Evolutionary conservation across 2,888 invertebrate genomes (phyloP), one percentile per base, ranked within the genome.

Genomic region (Blera fallax): DNA sequence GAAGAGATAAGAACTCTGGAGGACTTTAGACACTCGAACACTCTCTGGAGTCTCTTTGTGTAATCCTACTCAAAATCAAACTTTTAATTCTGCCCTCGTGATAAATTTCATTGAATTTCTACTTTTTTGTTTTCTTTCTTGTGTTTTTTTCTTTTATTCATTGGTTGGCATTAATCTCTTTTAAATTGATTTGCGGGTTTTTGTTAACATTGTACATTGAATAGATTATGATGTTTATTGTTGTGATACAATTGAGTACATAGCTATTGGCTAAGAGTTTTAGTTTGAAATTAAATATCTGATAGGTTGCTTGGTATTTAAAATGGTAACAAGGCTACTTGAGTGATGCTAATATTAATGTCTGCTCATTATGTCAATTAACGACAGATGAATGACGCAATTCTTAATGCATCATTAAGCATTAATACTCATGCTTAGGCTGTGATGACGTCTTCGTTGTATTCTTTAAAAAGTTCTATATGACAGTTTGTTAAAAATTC

Each of bases 161-260:
- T 50, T 70, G 78, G 29, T 40, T 74, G 43, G 45, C 14, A 70
- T 27, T 84, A 84, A 84, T 84, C 80, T 58, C 62, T 76, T 84
- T 84, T 84, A 84, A 80, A 84, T 84, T 84, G 80, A 65, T 76
- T 84, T 64, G 48, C 32, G 48, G 60, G 52, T 56, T 69, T 45
- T 76, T 70, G 52, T 16, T 67, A 60, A 73, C 32, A 54, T 56
- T 62, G 69, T 56, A 62, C 14, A 54, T 62, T 73, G 16, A 70
- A 34, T 52, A 60, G 78, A 69, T 78, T 78, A 69, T 62, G 5
- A 32, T 24, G 43, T 54, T 54, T 50, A 52, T 48, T 58, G 58
- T 40, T 16, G 56, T 29, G 48, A 67, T 65, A 11, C 34, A 29
- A 37, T 58, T 34, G 43, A 5, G 24, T 7, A 24, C 18, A 29